A percentile compares a stretch with the other conserved stretches of the same genome.
Evolutionary conservation across 2,113 vertebrate species (phyloP).

Genomic region (Halichoeres trimaculatus): DNA sequence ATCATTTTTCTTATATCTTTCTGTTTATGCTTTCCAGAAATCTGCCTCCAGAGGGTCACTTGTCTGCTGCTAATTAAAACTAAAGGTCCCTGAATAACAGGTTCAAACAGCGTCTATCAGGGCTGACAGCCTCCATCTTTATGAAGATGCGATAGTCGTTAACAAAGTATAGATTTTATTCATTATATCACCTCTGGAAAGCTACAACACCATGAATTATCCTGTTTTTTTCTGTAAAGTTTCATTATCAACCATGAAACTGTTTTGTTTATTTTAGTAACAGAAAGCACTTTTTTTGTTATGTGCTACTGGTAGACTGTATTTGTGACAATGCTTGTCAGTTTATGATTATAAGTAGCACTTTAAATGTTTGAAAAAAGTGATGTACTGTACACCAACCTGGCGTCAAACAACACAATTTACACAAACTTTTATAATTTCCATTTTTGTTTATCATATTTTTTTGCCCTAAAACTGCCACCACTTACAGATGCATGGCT

Average conservation of each 20-base stretch:
- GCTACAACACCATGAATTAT: not conserved
- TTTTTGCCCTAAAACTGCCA: too few relatives aligned
- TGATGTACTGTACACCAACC: not conserved
- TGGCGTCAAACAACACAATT: not conserved
- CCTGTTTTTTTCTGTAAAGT: not conserved
- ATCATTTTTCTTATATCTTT: too few relatives aligned
- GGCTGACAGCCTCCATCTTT: too few relatives aligned
- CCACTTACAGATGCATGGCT: too few relatives aligned
- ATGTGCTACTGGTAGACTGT: not conserved
- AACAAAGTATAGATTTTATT: not conserved
- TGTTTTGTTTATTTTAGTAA: not conserved
- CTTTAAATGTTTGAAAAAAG: not conserved
- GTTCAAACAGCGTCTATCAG: too few relatives aligned
- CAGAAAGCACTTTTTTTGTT: too few relatives aligned
- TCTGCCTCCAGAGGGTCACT: slow-evolving; percentile 25
- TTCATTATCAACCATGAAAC: not conserved
- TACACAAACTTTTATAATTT: too few relatives aligned
- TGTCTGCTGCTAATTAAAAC: slow-evolving; percentile 1
- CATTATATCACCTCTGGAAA: not conserved
- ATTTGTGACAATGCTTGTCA: not conserved
- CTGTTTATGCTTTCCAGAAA: not conserved
- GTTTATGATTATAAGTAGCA: not conserved
- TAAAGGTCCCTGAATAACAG: not conserved
- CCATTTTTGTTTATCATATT: too few relatives aligned
- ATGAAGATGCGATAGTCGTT: too few relatives aligned